Evolutionary conservation across 2,113 vertebrate genomes (phyloP).

Genomic region (Egretta garzetta): DNA sequence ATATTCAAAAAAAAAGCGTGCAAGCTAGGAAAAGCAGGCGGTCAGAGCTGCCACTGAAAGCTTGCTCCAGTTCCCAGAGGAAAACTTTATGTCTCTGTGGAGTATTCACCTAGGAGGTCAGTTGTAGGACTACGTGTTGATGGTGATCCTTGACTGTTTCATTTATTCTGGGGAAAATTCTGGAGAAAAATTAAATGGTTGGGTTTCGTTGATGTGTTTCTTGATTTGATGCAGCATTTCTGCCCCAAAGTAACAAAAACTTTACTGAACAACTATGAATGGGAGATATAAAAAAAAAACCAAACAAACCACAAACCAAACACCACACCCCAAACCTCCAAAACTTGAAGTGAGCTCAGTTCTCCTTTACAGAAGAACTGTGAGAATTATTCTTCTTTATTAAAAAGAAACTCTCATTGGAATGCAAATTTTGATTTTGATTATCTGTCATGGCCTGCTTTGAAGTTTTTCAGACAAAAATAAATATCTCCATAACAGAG

Average conservation of each 20-base stretch:
- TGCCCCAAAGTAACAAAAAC: background rate
- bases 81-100: background rate
- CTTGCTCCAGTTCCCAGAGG: background rate
- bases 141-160: background rate
- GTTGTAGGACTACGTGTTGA: background rate
- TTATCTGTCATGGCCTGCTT: conserved; percentile 82
- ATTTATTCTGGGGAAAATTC: background rate
- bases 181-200: background rate
- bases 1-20: rapidly evolving
- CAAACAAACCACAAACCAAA: background rate
- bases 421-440: conserved; percentile 86
- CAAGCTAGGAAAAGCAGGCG: background rate
- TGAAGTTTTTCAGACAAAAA: conserved; percentile 87
- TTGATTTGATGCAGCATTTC: background rate
- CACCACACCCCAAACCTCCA: background rate
- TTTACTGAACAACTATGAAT: background rate
- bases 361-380: conserved; percentile 64
- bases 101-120: background rate
- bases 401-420: conserved; percentile 78
- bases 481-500: conserved; percentile 85
- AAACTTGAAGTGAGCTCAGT: conserved; percentile 35
- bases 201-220: background rate
- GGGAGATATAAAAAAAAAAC: background rate
- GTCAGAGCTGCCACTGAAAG: background rate
- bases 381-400: conserved; percentile 77